These are phyloP conservation scores for Drosophila peninsularis DNA, from an alignment of 2,888 invertebrate species.

Conservation along the genomic window DNA sequence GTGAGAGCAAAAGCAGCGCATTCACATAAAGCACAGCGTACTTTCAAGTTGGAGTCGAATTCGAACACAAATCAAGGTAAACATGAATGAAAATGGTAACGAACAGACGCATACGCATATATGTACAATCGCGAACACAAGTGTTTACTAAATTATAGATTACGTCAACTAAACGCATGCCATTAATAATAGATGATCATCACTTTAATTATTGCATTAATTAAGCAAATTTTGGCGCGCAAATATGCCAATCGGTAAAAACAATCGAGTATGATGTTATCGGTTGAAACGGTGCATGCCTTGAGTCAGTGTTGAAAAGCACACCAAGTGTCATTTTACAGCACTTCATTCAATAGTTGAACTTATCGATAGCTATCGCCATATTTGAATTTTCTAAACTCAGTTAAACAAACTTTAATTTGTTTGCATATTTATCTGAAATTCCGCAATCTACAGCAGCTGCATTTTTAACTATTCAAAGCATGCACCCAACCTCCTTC, in stretches of 20 bases:
- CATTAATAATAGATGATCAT: not conserved
- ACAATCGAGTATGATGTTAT: conserved; percentile 12
- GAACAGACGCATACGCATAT: not conserved
- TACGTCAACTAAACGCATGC: conserved; percentile 1
- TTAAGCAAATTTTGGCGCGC: conserved; percentile 6
- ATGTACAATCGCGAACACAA: not conserved
- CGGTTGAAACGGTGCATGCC: not conserved
- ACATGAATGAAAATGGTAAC: conserved; percentile 8
- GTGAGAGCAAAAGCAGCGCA: conserved; percentile 22
- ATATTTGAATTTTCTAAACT: conserved; percentile 1
- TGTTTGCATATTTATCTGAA: not conserved
- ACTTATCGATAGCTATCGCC: conserved; percentile 8
- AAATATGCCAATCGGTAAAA: conserved; percentile 5
- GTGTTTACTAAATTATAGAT: not conserved
- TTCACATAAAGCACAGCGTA: conserved; percentile 9
- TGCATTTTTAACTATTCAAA: not conserved
- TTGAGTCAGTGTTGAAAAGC: conserved; percentile 20
- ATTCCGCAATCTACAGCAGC: not conserved
- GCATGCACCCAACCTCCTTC: not conserved
- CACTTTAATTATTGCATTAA: not conserved
- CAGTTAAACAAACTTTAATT: not conserved
- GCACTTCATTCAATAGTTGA: not conserved
- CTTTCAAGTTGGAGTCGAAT: conserved; percentile 1
- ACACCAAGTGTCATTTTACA: not conserved
- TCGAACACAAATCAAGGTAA: conserved; percentile 18